Evolutionary conservation across 2,888 invertebrate species (phyloP).

Genomic region (Pristionchus mayeri): DNA sequence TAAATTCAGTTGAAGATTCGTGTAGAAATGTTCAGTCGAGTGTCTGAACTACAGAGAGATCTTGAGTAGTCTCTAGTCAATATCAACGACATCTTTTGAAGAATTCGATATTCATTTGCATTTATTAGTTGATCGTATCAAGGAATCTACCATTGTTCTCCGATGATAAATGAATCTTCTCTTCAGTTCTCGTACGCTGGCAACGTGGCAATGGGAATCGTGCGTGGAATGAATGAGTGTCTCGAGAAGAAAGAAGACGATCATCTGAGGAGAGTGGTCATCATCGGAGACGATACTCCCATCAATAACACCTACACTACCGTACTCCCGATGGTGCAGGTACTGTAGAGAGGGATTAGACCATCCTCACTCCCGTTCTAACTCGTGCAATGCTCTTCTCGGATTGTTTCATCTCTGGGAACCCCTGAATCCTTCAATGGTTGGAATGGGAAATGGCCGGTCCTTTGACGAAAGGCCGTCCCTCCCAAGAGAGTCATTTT

Average conservation of each 20-base stretch:
- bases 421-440: conserved; percentile 16
- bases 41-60: no score
- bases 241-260: not conserved
- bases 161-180: not conserved
- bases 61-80: no score
- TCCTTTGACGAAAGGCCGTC: conserved; percentile 28
- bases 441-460: not conserved
- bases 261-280: conserved; percentile 1
- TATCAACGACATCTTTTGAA: no score
- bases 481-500: not conserved
- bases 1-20: no score
- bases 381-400: not conserved
- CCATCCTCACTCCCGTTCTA: not conserved
- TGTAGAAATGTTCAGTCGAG: no score
- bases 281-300: conserved; percentile 38
- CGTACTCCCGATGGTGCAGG: conserved; percentile 20
- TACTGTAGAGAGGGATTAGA: not conserved
- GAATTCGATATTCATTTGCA: no score
- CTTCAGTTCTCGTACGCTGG: conserved; percentile 70
- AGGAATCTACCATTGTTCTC: no score
- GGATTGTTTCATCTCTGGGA: not conserved
- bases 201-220: conserved; percentile 64
- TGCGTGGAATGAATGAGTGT: not conserved
- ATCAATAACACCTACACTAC: not conserved
- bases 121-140: no score